Conservation (phyloP, 2,113 vertebrate species). For the Solea solea region DNA sequence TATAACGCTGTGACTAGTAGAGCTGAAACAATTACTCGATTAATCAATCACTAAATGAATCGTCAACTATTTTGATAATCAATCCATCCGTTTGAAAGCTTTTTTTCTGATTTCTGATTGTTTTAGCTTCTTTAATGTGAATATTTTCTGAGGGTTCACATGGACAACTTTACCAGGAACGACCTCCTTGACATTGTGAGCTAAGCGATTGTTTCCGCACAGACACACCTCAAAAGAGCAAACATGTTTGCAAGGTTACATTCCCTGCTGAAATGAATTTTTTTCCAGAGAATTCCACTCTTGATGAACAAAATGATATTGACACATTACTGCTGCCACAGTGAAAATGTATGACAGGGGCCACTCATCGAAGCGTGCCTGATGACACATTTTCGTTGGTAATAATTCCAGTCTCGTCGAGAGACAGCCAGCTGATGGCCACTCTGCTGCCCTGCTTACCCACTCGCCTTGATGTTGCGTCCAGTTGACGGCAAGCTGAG, state of each 20-base stretch:
- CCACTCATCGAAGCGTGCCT: background rate
- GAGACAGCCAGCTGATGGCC: slow-evolving; percentile 52
- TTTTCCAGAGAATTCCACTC: slow-evolving; percentile 1
- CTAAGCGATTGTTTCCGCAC: slow-evolving; percentile 23
- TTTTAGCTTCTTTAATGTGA: too few relatives aligned
- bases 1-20: too few relatives aligned
- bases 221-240: slow-evolving; percentile 43
- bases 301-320: slow-evolving; percentile 1
- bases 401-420: slow-evolving; percentile 60
- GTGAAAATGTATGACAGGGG: background rate
- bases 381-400: slow-evolving; percentile 40
- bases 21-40: too few relatives aligned
- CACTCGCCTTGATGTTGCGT: slow-evolving; percentile 66
- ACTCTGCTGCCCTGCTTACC: slow-evolving; percentile 59
- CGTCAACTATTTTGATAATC: too few relatives aligned
- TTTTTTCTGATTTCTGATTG: too few relatives aligned
- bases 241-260: slow-evolving; percentile 36
- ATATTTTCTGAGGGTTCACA: slow-evolving; percentile 33
- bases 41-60: too few relatives aligned
- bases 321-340: background rate
- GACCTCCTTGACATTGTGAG: slow-evolving; percentile 31
- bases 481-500: slow-evolving; percentile 59
- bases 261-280: slow-evolving; percentile 15
- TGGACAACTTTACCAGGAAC: slow-evolving; percentile 40
- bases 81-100: too few relatives aligned